phyloP scores from a whole-genome alignment of 1,140 invertebrate species.

The Maniola jurtina region DNA sequence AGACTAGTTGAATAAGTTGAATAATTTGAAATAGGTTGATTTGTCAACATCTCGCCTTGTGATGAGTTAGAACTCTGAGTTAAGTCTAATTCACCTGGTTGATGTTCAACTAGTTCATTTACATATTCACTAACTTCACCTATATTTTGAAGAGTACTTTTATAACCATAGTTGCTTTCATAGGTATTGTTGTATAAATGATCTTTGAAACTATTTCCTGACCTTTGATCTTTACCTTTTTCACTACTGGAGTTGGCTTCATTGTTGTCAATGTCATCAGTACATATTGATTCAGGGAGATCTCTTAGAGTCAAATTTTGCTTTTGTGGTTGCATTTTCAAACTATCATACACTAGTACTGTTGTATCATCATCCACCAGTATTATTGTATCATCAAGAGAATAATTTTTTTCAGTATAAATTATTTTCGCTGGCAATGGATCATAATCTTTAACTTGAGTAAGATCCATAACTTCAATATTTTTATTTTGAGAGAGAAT shows the following conservation, averaged over 20 bases:
- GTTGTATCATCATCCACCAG: conserved; percentile 30
- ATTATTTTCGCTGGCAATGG: background rate
- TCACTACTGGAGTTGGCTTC: background rate
- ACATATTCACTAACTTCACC: background rate
- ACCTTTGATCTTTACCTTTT: too few species aligned
- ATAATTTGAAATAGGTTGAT: conserved; percentile 7
- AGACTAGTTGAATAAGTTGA: conserved; percentile 20
- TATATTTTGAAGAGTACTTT: background rate
- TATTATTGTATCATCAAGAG: conserved; percentile 43
- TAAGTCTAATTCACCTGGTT: conserved; percentile 46
- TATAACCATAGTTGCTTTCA: conserved; percentile 2
- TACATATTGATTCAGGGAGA: background rate
- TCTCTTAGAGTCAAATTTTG: background rate
- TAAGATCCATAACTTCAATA: conserved; percentile 44
- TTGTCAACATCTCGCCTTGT: conserved; percentile 6
- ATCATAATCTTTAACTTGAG: conserved; percentile 35
- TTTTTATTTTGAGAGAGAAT: conserved; percentile 8
- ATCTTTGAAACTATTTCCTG: too few species aligned
- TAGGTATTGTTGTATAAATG: background rate
- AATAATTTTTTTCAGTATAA: conserved; percentile 18
- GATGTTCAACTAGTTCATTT: conserved; percentile 12
- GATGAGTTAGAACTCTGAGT: conserved; percentile 42
- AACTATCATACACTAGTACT: background rate
- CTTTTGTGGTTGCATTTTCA: background rate
- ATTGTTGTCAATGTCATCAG: background rate